These are phyloP conservation scores for Myotis planiceps DNA, from an alignment of 2,797 vertebrate species.

Conservation along the genomic window DNA sequence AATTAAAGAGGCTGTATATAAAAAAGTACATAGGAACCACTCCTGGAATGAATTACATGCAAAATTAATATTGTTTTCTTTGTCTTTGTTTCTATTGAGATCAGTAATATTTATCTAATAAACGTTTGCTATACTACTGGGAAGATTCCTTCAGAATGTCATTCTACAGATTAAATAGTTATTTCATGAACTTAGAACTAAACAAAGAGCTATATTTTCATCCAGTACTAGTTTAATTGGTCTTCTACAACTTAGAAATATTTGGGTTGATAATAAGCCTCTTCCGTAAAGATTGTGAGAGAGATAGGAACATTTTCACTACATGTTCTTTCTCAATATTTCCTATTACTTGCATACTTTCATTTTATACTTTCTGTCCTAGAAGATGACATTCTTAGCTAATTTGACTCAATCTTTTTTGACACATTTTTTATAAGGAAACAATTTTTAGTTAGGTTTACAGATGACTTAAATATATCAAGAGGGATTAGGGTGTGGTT, in stretches of 20 bases:
- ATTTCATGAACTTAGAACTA: not conserved
- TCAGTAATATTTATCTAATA: conserved; percentile 10
- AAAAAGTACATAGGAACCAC: not conserved
- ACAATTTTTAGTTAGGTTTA: not conserved
- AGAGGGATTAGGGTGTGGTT: not conserved
- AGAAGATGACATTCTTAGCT: not conserved
- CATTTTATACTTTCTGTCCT: not conserved
- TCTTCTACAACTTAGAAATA: not conserved
- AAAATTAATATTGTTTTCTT: conserved; percentile 19
- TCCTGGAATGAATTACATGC: not conserved
- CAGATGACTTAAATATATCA: not conserved
- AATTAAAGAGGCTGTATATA: not conserved
- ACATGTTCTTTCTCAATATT: not conserved
- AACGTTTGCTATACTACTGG: not conserved
- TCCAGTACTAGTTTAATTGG: not conserved
- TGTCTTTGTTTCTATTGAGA: not conserved
- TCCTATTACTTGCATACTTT: not conserved
- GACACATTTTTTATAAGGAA: conserved; percentile 8
- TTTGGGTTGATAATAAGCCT: not conserved
- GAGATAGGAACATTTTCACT: not conserved
- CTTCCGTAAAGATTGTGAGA: not conserved
- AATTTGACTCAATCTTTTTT: not conserved
- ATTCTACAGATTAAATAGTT: not conserved
- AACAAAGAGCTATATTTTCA: not conserved
- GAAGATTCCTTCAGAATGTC: conserved; percentile 19